These are phyloP conservation scores for Drosophila burlai DNA, from an alignment of 1,140 invertebrate species.

Conservation along the genomic window DNA sequence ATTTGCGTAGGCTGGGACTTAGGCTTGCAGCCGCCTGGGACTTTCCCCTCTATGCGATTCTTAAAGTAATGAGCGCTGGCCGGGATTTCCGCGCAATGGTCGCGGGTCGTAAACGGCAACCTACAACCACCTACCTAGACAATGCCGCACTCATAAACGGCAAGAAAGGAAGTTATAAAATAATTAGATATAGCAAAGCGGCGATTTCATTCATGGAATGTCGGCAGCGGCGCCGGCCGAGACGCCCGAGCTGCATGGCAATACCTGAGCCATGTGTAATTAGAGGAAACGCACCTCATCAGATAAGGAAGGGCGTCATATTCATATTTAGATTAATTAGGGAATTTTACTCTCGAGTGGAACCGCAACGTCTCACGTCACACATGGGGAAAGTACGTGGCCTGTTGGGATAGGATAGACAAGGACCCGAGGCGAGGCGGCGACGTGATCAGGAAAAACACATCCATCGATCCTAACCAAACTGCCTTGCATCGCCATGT, in stretches of 20 bases:
- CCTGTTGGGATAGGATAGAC: constrained; percentile 37
- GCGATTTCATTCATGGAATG: constrained; percentile 71
- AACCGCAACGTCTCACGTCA: constrained; percentile 3
- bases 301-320: constrained; percentile 63
- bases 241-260: background rate
- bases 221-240: constrained; percentile 8
- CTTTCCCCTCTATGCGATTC: constrained; percentile 57
- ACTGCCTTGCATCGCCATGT: constrained; percentile 31
- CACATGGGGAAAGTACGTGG: constrained; percentile 37
- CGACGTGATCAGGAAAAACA: constrained; percentile 61
- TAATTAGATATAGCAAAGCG: constrained; percentile 62
- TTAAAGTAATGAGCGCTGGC: constrained; percentile 68
- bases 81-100: constrained; percentile 69
- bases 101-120: constrained; percentile 61
- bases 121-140: constrained; percentile 58
- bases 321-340: constrained; percentile 72
- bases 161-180: constrained; percentile 64
- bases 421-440: constrained; percentile 20
- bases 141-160: constrained; percentile 60
- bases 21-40: constrained; percentile 70
- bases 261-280: constrained; percentile 44
- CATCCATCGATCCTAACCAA: constrained; percentile 59
- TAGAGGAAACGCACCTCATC: constrained; percentile 41
- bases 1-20: constrained; percentile 77
- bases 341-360: constrained; percentile 44